Percentiles rank a stretch among this genome's conserved stretches.
Conservation (phyloP, 2,888 invertebrate species). For the Hirtodrosophila alboralis region DNA sequence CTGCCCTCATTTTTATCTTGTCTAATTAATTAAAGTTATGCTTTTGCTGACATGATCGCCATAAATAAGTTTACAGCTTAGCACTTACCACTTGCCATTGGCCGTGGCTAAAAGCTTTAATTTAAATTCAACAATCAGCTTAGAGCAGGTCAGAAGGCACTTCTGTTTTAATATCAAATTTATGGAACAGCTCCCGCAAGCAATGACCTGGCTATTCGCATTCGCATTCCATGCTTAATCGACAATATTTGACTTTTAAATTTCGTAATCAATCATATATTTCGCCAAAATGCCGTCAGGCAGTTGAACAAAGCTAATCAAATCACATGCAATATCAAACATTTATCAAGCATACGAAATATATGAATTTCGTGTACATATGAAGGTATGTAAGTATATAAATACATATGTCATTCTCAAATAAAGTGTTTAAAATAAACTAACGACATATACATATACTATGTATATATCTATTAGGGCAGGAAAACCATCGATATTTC, state of each 20-base stretch:
- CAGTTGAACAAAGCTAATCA: slow-evolving; percentile 64
- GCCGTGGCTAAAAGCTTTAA: slow-evolving; percentile 26
- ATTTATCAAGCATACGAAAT: slow-evolving; percentile 56
- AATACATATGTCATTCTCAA: slow-evolving; percentile 26
- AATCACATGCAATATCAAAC: slow-evolving; percentile 68
- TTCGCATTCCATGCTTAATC: slow-evolving; percentile 51
- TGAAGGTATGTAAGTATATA: background rate
- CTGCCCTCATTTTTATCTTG: slow-evolving; percentile 49
- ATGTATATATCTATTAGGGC: background rate
- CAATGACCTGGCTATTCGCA: slow-evolving; percentile 30
- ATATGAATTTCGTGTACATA: slow-evolving; percentile 26
- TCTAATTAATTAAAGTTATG: slow-evolving; percentile 74
- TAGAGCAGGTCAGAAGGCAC: slow-evolving; percentile 4
- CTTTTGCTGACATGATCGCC: slow-evolving; percentile 56
- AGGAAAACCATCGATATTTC: too few relatives aligned
- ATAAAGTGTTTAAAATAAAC: slow-evolving; percentile 24
- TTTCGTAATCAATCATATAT: slow-evolving; percentile 66
- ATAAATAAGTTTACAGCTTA: slow-evolving; percentile 61
- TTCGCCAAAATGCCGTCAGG: slow-evolving; percentile 33
- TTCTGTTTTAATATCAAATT: slow-evolving; percentile 3
- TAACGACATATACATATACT: too few relatives aligned
- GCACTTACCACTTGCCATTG: slow-evolving; percentile 26
- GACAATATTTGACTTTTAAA: slow-evolving; percentile 73
- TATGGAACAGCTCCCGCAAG: slow-evolving; percentile 12
- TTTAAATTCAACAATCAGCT: slow-evolving; percentile 47